Base-by-base conservation (phyloP, 2,797 vertebrate genomes). In the Gallinago nigripennis region DNA sequence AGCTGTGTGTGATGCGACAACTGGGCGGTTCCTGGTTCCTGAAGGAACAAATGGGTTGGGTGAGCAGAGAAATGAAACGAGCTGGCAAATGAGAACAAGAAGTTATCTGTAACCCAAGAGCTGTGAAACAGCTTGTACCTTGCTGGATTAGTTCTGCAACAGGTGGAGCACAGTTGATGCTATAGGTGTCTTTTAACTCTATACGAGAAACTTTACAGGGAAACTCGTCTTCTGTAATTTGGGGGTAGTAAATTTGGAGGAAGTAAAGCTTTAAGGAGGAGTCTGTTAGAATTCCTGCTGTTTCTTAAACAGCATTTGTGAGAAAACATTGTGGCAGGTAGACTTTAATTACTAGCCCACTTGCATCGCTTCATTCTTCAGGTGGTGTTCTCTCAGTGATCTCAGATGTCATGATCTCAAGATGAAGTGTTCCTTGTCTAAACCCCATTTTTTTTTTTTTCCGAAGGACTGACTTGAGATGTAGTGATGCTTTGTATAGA, bases 1-100 rank as follows among this genome's bases (percentile, higher is more conserved):
- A 73, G 69, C 69, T 8, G n/a, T 0, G 1, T 10, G 51, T 24
- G 2, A 18, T 50, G 45, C 0, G 0, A 5, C 21, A 50, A 8
- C 2, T 30, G 66, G 3, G 64, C 19, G 21, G 66, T 18, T 93
- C 58, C 70, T 76, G 21, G 66, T 18, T 93, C 63, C 70, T 76
- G 50, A 12, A 64, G 43, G 58, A 61, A 13, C 24, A 43, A 9
- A 50, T 51, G 50, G 16, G 2, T 9, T 54, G 77, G 51, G 43
- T 28, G 58, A 50, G 88, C 37, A 16, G 63, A 58, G 78, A 31
- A 73, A 51, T 16, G 78, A 94, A 73, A 48, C 15, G 66, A 94
- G 73, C 73, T 76, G 66, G 58, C 11, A 48, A 37, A 37, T 11
- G 4, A 12, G 53, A 78, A 25, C 9, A 53, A 48, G 17, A 7